Conservation (phyloP, 2,888 invertebrate genomes). For the Agrochola litura region DNA sequence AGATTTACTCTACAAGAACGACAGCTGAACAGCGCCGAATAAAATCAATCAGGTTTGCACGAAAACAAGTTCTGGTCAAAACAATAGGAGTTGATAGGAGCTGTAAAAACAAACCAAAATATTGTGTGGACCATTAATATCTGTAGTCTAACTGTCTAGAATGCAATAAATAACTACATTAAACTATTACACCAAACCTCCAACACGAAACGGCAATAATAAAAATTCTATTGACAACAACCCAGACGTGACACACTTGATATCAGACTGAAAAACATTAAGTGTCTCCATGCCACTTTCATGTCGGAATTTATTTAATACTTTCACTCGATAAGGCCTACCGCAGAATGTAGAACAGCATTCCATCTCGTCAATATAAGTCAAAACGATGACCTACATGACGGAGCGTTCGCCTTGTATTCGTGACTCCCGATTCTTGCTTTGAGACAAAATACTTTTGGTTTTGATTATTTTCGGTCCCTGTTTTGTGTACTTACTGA, state of each 20-base stretch:
- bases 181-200: neutral
- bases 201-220: neutral
- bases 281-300: constrained; percentile 40
- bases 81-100: neutral
- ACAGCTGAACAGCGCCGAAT: neutral
- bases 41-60: constrained; percentile 23
- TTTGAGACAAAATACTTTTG: constrained; percentile 37
- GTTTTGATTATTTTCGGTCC: constrained; percentile 29
- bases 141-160: neutral
- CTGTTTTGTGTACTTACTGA: constrained; percentile 1
- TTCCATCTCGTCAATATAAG: constrained; percentile 53
- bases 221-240: constrained; percentile 3
- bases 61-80: constrained; percentile 22
- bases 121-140: too few species aligned
- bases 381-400: constrained; percentile 42
- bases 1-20: neutral
- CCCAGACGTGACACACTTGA: neutral
- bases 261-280: constrained; percentile 2
- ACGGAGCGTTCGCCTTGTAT: constrained; percentile 9
- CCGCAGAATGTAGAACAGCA: constrained; percentile 43
- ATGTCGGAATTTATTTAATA: constrained; percentile 49
- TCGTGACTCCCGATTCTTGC: constrained; percentile 26
- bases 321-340: constrained; percentile 18
- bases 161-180: neutral
- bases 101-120: neutral